Evolutionary conservation across 30 jellyfish, hydroid and myxozoan genomes (phyloP), one percentile per base, ranked within the genome.

Genomic region (Hydra vulgaris): DNA sequence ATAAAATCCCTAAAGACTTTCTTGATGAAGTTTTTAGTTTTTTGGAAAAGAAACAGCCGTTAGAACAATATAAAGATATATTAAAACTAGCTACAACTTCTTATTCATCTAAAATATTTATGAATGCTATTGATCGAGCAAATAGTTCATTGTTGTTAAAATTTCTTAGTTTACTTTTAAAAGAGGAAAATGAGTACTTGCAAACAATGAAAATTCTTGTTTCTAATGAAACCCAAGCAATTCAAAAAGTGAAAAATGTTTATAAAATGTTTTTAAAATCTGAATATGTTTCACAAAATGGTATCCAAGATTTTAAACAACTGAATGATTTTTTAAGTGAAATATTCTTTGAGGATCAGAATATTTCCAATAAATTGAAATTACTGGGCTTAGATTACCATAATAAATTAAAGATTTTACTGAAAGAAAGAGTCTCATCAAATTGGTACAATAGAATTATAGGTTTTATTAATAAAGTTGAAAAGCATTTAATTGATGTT

Each of bases 401-500:
- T 26, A 70, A 75, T n/a, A 25, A 26, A 18, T 17, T 75, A 18
- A 23, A 1, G 19, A 26, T 18, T 5, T 21, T 17, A 0, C 56
- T 75, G 16, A 25, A 54, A 23, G 72, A 25, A 1, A 0, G 20
- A 25, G 26, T 75, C 5, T 70, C 83, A 5, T 24, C 21, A 0
- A 22, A 26, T 0, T 87, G 92, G 92, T 27, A 78, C 26, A 26
- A 52, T 56, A 26, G 88, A 20, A 24, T 87, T 17, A 26, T 25
- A 15, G 85, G 81, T 21, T 66, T 87, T 12, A 19, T 73, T 25
- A 26, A 67, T 4, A 61, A 77, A 7, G 21, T 83, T 56, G 40
- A 72, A 21, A 25, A 56, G 24, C 83, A 24, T 27, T 24, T 87
- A 25, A 54, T 24, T 16, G 40, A 53, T 23, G 73, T 75, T 3